Percentiles rank a stretch among this genome's conserved stretches.
Evolutionary conservation across 2,888 invertebrate genomes (phyloP).

Genomic region (Calameuta idolon): DNA sequence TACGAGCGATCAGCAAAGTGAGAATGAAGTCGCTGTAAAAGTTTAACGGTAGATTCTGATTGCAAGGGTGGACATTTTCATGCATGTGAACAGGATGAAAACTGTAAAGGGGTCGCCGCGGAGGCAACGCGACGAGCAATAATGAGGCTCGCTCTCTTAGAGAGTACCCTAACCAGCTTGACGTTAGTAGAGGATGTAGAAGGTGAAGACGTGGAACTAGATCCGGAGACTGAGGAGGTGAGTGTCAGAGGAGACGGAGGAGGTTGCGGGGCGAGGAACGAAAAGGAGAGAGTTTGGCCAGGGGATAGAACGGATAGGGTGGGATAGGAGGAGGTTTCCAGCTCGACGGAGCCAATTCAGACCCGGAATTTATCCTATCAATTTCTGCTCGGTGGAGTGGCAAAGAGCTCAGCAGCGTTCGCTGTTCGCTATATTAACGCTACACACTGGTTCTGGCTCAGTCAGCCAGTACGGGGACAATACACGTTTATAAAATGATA

Average conservation of each 20-base stretch:
- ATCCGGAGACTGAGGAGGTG: conserved; percentile 21
- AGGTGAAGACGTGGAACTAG: conserved; percentile 17
- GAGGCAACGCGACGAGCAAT: conserved; percentile 14
- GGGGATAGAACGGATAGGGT: conserved; percentile 27
- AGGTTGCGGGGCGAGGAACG: conserved; percentile 23
- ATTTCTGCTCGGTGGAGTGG: conserved; percentile 75
- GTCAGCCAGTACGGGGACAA: conserved; percentile 49
- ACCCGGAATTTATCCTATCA: conserved; percentile 75
- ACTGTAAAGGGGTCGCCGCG: conserved; percentile 24
- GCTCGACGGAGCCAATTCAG: conserved; percentile 73
- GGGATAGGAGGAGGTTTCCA: conserved; percentile 65
- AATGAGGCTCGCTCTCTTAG: conserved; percentile 26
- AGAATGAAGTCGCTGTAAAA: neutral
- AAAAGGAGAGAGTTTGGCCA: conserved; percentile 26
- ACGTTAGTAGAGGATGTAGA: conserved; percentile 20
- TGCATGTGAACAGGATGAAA: conserved; percentile 28
- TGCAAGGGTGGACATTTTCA: neutral
- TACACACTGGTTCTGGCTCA: conserved; percentile 58
- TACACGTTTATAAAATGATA: conserved; percentile 52
- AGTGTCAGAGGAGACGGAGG: conserved; percentile 24
- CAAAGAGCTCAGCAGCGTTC: conserved; percentile 71
- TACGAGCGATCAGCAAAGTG: neutral
- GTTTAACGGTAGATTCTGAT: neutral
- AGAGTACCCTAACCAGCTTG: conserved; percentile 10
- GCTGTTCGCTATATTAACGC: conserved; percentile 65